These are phyloP conservation scores for Schizotus pectinicornis DNA, from an alignment of 2,888 invertebrate genomes.

Conservation along the genomic window DNA sequence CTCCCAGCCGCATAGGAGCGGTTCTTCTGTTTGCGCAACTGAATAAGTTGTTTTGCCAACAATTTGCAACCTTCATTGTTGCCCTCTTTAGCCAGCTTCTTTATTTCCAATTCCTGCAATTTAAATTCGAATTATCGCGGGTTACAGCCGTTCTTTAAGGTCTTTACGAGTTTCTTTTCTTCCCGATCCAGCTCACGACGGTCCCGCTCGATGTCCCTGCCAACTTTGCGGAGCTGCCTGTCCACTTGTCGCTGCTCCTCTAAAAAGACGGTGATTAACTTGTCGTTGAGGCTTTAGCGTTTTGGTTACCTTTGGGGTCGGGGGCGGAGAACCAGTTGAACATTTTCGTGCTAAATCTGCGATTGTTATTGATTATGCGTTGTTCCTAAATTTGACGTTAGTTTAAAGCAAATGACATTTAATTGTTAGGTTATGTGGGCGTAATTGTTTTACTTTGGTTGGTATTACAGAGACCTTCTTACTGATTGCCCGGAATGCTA, in stretches of 20 bases:
- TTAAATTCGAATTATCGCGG: no score
- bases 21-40: conserved; percentile 85
- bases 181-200: conserved; percentile 81
- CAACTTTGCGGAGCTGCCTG: conserved; percentile 77
- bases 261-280: conserved; percentile 46
- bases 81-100: conserved; percentile 85
- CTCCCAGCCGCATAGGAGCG: conserved; percentile 82
- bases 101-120: conserved; percentile 83
- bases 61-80: conserved; percentile 83
- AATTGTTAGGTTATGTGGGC: conserved; percentile 2
- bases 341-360: conserved; percentile 11
- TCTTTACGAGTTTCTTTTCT: conserved; percentile 83
- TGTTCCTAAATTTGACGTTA: conserved; percentile 18
- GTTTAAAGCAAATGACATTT: conserved; percentile 6
- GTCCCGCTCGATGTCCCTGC: conserved; percentile 85
- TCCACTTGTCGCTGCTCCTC: conserved; percentile 88
- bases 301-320: conserved; percentile 56
- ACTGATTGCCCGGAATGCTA: neutral
- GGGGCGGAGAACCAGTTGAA: conserved; percentile 52
- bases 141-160: neutral
- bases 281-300: no score
- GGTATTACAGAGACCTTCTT: neutral
- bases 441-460: neutral
- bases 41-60: conserved; percentile 88
- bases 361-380: conserved; percentile 2